These are phyloP conservation scores for Radopholus similis DNA, from an alignment of 1,140 invertebrate genomes.

Conservation along the genomic window DNA sequence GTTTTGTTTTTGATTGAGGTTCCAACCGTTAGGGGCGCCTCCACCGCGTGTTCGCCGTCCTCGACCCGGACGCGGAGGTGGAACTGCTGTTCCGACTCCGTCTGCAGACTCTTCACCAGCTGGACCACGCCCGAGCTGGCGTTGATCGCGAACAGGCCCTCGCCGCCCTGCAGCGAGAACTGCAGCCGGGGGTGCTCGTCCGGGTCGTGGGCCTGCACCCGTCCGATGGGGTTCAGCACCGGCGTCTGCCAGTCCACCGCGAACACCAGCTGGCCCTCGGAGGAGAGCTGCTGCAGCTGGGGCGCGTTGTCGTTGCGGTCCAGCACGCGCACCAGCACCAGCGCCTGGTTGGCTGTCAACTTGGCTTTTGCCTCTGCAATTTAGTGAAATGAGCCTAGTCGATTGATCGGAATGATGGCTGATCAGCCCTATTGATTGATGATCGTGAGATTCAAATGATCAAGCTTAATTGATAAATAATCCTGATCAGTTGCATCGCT, in stretches of 20 bases:
- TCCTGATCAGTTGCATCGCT: too few relatives aligned
- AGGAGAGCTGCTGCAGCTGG: constrained; percentile 25
- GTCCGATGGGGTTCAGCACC: constrained; percentile 31
- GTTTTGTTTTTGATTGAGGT: neutral
- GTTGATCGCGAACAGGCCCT: constrained; percentile 43
- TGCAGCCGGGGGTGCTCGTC: constrained; percentile 42
- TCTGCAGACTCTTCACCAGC: constrained; percentile 23
- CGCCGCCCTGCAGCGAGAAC: constrained; percentile 9
- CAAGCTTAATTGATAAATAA: too few relatives aligned
- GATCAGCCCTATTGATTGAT: too few relatives aligned
- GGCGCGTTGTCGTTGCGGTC: constrained; percentile 58
- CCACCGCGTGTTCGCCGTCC: constrained; percentile 36
- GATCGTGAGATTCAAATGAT: too few relatives aligned
- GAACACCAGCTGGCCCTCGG: constrained; percentile 36
- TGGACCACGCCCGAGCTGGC: constrained; percentile 32
- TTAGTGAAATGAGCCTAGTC: too few relatives aligned
- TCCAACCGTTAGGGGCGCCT: constrained; percentile 33
- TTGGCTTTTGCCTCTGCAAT: constrained; percentile 45
- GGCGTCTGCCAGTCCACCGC: constrained; percentile 44
- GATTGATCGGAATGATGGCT: too few relatives aligned
- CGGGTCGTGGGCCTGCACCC: constrained; percentile 42
- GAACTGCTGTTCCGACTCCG: constrained; percentile 20
- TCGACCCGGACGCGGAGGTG: constrained; percentile 32
- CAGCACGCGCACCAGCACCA: constrained; percentile 49
- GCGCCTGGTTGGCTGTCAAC: constrained; percentile 38